Evolutionary conservation across 2,888 invertebrate species (phyloP).

Genomic region (Noctua janthina): DNA sequence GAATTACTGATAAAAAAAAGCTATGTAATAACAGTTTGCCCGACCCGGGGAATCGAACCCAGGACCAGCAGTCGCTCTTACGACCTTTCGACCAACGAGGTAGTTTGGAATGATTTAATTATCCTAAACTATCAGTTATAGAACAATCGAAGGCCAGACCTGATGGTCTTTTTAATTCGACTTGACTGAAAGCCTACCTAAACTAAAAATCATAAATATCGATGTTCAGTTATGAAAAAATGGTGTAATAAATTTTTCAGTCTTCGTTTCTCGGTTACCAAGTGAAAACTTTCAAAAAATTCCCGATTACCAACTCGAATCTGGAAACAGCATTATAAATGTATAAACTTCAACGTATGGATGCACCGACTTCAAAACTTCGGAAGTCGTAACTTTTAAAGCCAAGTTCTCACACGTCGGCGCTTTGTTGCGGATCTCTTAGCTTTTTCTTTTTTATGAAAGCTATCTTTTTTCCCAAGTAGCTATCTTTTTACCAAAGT

Average conservation of each 20-base stretch:
- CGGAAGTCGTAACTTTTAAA: slow-evolving; percentile 55
- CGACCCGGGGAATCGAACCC: too few relatives aligned
- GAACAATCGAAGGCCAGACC: too few relatives aligned
- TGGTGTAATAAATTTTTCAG: too few relatives aligned
- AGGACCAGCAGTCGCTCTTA: too few relatives aligned
- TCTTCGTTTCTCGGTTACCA: neutral
- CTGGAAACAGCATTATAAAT: slow-evolving; percentile 57
- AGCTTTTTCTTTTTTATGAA: slow-evolving; percentile 58
- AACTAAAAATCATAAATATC: neutral
- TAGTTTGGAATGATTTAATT: too few relatives aligned
- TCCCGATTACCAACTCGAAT: slow-evolving; percentile 46
- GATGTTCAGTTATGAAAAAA: neutral
- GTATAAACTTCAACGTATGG: slow-evolving; percentile 60
- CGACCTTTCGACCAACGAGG: too few relatives aligned
- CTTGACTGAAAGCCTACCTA: neutral
- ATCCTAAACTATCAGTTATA: too few relatives aligned
- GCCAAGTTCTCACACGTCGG: slow-evolving; percentile 61
- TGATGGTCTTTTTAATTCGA: too few relatives aligned
- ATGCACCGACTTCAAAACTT: slow-evolving; percentile 58
- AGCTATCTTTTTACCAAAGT: slow-evolving; percentile 47
- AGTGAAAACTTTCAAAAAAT: slow-evolving; percentile 18
- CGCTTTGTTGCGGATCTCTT: slow-evolving; percentile 61
- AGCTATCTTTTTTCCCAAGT: slow-evolving; percentile 45
- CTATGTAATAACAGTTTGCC: too few relatives aligned
- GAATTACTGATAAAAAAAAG: too few relatives aligned